Conservation (phyloP, 2,113 vertebrate genomes). For the Dicerorhinus sumatrensis region DNA sequence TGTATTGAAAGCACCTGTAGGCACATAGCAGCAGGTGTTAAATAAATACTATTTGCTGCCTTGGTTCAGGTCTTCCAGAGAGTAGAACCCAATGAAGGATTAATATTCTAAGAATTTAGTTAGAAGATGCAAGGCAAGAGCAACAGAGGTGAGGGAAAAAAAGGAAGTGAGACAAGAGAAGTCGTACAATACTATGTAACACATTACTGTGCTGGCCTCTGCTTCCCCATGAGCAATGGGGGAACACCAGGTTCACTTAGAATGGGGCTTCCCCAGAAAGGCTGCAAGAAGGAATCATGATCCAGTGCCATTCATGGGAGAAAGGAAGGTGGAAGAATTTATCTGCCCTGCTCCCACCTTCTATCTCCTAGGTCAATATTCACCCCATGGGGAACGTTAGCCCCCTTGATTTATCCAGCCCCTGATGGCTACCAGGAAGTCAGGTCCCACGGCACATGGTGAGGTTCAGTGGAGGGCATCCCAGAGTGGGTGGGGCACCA, state of each 20-base stretch:
- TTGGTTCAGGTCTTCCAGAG: not conserved
- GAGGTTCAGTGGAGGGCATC: not conserved
- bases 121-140: not conserved
- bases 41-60: not conserved
- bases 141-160: not conserved
- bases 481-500: not conserved
- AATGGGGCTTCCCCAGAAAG: not conserved
- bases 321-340: not conserved
- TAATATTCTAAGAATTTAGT: not conserved
- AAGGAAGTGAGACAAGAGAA: not conserved
- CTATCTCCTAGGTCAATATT: not conserved
- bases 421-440: not conserved
- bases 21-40: not conserved
- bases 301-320: not conserved
- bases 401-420: not conserved
- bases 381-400: not conserved
- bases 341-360: not conserved
- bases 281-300: not conserved
- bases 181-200: rapidly evolving
- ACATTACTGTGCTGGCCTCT: not conserved
- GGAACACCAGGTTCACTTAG: not conserved
- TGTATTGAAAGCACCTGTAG: not conserved
- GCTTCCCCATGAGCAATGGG: rapidly evolving
- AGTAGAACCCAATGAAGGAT: not conserved
- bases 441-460: not conserved